phyloP scores from a whole-genome alignment of 2,797 vertebrate genomes.

The Chelidonichthys spinosus region DNA sequence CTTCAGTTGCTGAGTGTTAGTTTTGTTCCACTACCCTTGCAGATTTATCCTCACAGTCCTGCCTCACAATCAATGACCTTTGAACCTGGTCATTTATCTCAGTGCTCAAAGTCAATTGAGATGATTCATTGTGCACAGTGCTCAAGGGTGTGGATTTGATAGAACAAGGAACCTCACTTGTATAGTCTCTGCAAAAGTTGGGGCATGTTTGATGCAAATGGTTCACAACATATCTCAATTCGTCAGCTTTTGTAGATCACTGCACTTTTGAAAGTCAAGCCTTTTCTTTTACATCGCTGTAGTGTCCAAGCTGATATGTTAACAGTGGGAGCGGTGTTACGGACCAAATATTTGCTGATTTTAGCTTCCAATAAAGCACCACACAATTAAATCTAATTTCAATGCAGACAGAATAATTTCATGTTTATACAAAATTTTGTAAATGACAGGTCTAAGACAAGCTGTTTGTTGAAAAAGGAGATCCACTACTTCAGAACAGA shows the following conservation, averaged over 20 bases:
- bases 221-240: background rate
- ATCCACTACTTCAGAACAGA: conserved; percentile 43
- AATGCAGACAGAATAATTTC: conserved; percentile 10
- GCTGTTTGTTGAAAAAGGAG: conserved; percentile 30
- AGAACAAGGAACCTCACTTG: conserved; percentile 22
- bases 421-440: conserved; percentile 16
- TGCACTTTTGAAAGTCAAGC: background rate
- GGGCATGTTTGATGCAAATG: background rate
- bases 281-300: background rate
- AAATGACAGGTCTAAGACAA: background rate
- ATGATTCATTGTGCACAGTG: conserved; percentile 63
- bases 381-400: conserved; percentile 1
- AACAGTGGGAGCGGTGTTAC: conserved; percentile 20
- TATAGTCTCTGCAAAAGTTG: conserved; percentile 16
- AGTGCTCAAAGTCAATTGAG: conserved; percentile 56
- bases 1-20: conserved; percentile 39
- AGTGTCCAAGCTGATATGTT: background rate
- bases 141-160: conserved; percentile 65
- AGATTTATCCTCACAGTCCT: conserved; percentile 49
- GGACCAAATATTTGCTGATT: conserved; percentile 19
- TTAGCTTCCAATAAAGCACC: conserved; percentile 8
- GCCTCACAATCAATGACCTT: conserved; percentile 65
- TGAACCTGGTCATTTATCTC: conserved; percentile 73
- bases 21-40: conserved; percentile 57
- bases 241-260: background rate